These are phyloP conservation scores for Danio choprae DNA, from an alignment of 2,797 vertebrate species.

Conservation along the genomic window DNA sequence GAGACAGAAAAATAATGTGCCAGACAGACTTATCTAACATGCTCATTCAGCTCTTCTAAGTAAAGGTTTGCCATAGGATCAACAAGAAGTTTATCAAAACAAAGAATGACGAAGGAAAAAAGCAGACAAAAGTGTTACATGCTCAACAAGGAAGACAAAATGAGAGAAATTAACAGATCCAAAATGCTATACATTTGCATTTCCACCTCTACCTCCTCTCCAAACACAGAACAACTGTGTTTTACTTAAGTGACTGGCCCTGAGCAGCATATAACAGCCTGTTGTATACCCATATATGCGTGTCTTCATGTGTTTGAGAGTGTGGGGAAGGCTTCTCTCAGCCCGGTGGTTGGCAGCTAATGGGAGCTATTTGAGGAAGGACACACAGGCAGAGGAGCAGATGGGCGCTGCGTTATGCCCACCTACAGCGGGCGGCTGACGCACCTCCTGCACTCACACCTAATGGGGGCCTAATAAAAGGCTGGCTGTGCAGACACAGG, in stretches of 20 bases:
- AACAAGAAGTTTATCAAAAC: slow-evolving; percentile 11
- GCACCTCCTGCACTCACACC: slow-evolving; percentile 61
- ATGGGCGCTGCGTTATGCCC: slow-evolving; percentile 67
- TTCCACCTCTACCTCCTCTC: slow-evolving; percentile 27
- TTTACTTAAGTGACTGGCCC: slow-evolving; percentile 64
- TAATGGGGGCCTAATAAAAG: slow-evolving; percentile 69
- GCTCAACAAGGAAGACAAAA: neutral
- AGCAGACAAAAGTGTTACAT: neutral
- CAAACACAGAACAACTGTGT: slow-evolving; percentile 44
- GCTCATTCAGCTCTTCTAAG: neutral
- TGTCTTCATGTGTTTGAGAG: slow-evolving; percentile 40
- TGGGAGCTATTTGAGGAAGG: slow-evolving; percentile 73
- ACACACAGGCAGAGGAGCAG: slow-evolving; percentile 69
- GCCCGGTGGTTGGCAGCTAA: slow-evolving; percentile 68
- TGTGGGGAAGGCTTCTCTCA: slow-evolving; percentile 53
- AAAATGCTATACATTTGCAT: slow-evolving; percentile 34
- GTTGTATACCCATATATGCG: slow-evolving; percentile 24
- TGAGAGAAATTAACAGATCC: slow-evolving; percentile 1
- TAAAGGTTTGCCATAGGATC: neutral
- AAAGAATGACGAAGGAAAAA: slow-evolving; percentile 4
- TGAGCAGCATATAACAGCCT: slow-evolving; percentile 54
- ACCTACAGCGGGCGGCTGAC: slow-evolving; percentile 64
- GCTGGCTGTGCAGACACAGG: slow-evolving; percentile 60
- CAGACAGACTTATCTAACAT: slow-evolving; percentile 1
- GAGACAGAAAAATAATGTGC: neutral